These are phyloP conservation scores for Zaprionus nigranus DNA, from an alignment of 1,140 invertebrate genomes.

Conservation along the genomic window DNA sequence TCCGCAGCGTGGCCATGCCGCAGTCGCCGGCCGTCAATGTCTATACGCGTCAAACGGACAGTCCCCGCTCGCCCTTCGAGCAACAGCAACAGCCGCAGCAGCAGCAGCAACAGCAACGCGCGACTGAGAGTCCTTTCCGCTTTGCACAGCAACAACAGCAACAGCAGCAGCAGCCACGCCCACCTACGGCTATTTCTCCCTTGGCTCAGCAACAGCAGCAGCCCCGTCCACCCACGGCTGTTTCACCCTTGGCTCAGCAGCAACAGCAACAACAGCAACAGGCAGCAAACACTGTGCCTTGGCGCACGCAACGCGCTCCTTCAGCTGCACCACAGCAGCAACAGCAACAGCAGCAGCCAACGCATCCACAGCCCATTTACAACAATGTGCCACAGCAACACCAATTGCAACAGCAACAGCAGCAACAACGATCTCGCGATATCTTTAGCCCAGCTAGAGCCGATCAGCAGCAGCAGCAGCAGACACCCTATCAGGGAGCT, in stretches of 20 bases:
- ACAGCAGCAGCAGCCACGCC: slow-evolving; percentile 33
- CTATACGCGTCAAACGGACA: slow-evolving; percentile 76
- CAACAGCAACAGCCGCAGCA: slow-evolving; percentile 28
- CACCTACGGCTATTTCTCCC: slow-evolving; percentile 44
- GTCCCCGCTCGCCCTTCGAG: slow-evolving; percentile 69
- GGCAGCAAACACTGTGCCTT: slow-evolving; percentile 63
- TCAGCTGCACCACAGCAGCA: slow-evolving; percentile 46
- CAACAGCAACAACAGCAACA: slow-evolving; percentile 45
- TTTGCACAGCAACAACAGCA: slow-evolving; percentile 63
- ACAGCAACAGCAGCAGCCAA: slow-evolving; percentile 42
- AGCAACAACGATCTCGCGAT: slow-evolving; percentile 63
- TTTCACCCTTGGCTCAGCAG: slow-evolving; percentile 61
- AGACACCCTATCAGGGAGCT: slow-evolving; percentile 62
- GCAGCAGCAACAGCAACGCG: slow-evolving; percentile 40
- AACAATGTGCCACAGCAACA: slow-evolving; percentile 76
- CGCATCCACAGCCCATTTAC: slow-evolving; percentile 73
- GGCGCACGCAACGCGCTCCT: slow-evolving; percentile 72
- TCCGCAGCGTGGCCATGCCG: slow-evolving; percentile 75
- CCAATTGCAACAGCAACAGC: slow-evolving; percentile 52
- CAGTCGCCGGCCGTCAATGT: slow-evolving; percentile 68
- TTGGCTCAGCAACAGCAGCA: slow-evolving; percentile 58
- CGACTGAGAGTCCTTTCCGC: slow-evolving; percentile 71
- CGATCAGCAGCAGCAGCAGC: slow-evolving; percentile 42
- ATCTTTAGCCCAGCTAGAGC: slow-evolving; percentile 43
- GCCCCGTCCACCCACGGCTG: slow-evolving; percentile 35